Percentiles rank a stretch among this genome's conserved stretches.
Evolutionary conservation across 1,140 invertebrate genomes (phyloP).

Genomic region (Planococcus citri): DNA sequence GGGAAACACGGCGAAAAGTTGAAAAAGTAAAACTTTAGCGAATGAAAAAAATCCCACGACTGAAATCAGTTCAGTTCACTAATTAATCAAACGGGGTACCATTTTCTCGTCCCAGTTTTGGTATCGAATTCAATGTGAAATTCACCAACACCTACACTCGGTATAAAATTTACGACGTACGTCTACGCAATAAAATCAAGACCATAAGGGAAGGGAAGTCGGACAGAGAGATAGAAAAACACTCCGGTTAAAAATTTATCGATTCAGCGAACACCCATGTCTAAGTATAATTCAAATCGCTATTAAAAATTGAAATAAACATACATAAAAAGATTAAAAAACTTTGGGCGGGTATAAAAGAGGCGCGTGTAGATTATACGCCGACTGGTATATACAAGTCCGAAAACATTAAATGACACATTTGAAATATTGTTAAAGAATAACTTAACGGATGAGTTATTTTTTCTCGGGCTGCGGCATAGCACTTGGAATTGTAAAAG

Average conservation of each 20-base stretch:
- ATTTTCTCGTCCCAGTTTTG: too few species aligned
- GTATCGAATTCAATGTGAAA: background rate
- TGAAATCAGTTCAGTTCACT: too few species aligned
- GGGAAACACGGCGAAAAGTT: too few species aligned
- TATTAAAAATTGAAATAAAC: background rate
- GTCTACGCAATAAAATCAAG: background rate
- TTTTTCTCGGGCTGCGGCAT: background rate
- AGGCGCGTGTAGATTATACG: background rate
- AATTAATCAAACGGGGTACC: too few species aligned
- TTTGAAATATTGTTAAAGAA: slow-evolving; percentile 8
- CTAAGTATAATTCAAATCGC: background rate
- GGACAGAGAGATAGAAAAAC: too few species aligned
- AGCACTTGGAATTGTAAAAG: background rate
- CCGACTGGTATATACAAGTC: background rate
- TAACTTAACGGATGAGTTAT: slow-evolving; percentile 3
- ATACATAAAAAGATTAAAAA: slow-evolving; percentile 5
- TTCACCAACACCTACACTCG: background rate
- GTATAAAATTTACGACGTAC: background rate
- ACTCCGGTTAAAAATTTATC: background rate
- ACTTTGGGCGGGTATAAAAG: background rate
- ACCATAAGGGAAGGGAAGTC: too few species aligned
- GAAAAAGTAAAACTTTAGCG: too few species aligned
- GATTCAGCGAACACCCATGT: background rate
- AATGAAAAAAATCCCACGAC: too few species aligned
- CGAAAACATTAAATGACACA: background rate